Conservation (phyloP, 2,888 invertebrate species). For the Neoaliturus tenellus region DNA sequence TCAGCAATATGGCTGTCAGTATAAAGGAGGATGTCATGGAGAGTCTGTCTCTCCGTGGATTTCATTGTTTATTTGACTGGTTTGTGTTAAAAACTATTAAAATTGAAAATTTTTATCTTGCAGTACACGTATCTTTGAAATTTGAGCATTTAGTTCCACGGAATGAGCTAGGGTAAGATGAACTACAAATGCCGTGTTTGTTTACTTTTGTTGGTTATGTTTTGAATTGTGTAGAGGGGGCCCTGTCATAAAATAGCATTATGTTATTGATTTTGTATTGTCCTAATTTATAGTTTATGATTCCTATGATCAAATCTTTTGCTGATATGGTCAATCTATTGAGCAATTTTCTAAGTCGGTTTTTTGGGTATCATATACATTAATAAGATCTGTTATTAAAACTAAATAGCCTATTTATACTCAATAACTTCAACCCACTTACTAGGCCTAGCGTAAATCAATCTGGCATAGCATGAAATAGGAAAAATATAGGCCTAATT, state of each 20-base stretch:
- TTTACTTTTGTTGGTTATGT: slow-evolving; percentile 29
- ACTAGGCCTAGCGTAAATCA: no score
- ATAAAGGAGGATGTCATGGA: slow-evolving; percentile 94
- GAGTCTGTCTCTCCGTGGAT: slow-evolving; percentile 90
- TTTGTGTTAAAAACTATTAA: slow-evolving; percentile 62
- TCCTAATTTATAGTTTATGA: no score
- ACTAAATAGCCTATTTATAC: no score
- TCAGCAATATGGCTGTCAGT: slow-evolving; percentile 97
- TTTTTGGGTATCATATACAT: no score
- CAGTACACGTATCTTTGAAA: no score
- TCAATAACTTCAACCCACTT: no score
- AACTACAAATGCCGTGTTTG: background rate
- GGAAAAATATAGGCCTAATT: no score
- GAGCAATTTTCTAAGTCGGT: no score
- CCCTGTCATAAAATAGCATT: background rate
- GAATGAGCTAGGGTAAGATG: background rate
- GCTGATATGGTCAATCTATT: background rate
- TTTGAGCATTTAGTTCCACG: background rate
- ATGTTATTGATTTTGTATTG: background rate
- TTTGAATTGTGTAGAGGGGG: background rate
- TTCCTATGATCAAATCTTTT: no score
- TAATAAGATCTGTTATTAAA: no score
- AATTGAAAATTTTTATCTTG: background rate
- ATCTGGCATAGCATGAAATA: no score
- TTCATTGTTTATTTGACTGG: slow-evolving; percentile 77